Percentiles rank a stretch among this genome's conserved stretches.
Conservation (phyloP, 2,888 invertebrate species). For the Odontomyia ornata region DNA sequence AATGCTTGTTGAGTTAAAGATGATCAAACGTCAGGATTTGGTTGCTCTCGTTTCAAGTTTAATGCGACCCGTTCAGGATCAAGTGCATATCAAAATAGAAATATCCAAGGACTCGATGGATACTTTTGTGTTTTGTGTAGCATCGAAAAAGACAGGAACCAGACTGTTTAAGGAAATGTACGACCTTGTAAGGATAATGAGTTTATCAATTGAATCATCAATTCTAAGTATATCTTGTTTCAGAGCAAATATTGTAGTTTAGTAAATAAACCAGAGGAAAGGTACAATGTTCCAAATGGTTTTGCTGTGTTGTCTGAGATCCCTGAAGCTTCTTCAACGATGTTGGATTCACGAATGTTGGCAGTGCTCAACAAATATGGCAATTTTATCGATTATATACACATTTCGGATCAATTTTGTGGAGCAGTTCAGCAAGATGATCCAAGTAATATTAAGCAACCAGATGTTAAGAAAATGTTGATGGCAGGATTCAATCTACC, state of each 20-base stretch:
- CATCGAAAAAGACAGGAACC: slow-evolving; percentile 85
- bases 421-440: slow-evolving; percentile 91
- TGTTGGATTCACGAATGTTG: slow-evolving; percentile 83
- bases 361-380: slow-evolving; percentile 83
- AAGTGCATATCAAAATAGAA: slow-evolving; percentile 84
- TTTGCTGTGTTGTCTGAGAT: slow-evolving; percentile 89
- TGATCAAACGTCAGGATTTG: slow-evolving; percentile 96
- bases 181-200: slow-evolving; percentile 76
- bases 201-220: not conserved
- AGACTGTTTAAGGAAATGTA: slow-evolving; percentile 91
- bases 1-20: slow-evolving; percentile 93
- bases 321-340: slow-evolving; percentile 83
- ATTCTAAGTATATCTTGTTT: no score
- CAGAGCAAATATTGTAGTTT: slow-evolving; percentile 80
- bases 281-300: slow-evolving; percentile 77
- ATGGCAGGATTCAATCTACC: slow-evolving; percentile 83
- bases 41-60: slow-evolving; percentile 85
- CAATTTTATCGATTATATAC: slow-evolving; percentile 90
- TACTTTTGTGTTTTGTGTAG: slow-evolving; percentile 90
- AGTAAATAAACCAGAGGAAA: slow-evolving; percentile 83
- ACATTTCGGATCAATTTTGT: slow-evolving; percentile 95
- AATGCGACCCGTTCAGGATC: slow-evolving; percentile 86
- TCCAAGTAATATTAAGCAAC: slow-evolving; percentile 72
- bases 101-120: slow-evolving; percentile 93
- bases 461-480: slow-evolving; percentile 82